A percentile compares a stretch with the other conserved stretches of the same genome.
Evolutionary conservation across 2,113 vertebrate genomes (phyloP).

Genomic region (Felis chaus): DNA sequence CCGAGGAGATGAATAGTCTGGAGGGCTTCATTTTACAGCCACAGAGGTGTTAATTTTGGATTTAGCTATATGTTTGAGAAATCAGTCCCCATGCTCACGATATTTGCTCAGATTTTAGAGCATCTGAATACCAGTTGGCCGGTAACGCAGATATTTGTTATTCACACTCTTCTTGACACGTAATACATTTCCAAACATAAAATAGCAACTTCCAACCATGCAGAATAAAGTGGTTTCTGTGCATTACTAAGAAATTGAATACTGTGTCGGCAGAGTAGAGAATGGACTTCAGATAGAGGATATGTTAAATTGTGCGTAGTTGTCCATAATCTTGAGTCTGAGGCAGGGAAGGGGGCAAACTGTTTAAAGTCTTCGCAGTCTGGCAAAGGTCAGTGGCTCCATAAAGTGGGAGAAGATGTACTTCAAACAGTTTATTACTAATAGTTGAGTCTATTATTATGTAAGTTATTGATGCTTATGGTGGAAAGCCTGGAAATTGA

Average conservation of each 20-base stretch:
- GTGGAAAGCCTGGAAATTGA: slow-evolving; percentile 38
- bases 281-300: background rate
- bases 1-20: background rate
- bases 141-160: slow-evolving; percentile 43
- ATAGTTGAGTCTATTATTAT: background rate
- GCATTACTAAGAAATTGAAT: slow-evolving; percentile 52
- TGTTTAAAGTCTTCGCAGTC: background rate
- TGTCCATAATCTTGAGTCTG: background rate
- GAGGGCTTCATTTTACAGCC: background rate
- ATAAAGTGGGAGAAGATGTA: slow-evolving; percentile 3
- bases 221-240: slow-evolving; percentile 61
- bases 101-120: background rate
- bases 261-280: background rate
- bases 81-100: background rate
- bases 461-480: slow-evolving; percentile 16
- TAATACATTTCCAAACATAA: slow-evolving; percentile 64
- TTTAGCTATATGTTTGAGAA: background rate
- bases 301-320: background rate
- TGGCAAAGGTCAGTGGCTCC: slow-evolving; percentile 42
- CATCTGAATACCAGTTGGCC: background rate
- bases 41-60: background rate
- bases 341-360: background rate
- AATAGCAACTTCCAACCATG: slow-evolving; percentile 53
- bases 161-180: slow-evolving; percentile 57
- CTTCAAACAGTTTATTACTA: slow-evolving; percentile 32